Evolutionary conservation across 2,113 vertebrate species (phyloP).

Genomic region (Rhineura floridana): DNA sequence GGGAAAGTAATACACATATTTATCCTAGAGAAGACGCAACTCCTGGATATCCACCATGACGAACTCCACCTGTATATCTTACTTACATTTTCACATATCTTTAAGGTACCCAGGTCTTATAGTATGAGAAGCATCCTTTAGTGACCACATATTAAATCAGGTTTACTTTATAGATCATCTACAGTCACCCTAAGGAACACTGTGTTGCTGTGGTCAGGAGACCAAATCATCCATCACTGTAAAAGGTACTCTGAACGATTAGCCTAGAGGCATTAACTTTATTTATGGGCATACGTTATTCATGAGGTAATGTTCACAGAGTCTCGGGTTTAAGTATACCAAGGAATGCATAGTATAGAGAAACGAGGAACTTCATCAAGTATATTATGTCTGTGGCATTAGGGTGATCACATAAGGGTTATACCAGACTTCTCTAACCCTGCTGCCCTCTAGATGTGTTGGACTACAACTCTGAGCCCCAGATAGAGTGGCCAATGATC

Average conservation of each 20-base stretch:
- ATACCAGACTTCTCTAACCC: background rate
- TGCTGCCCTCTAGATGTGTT: background rate
- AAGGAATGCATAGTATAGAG: background rate
- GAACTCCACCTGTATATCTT: too few relatives aligned
- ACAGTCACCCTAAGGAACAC: background rate
- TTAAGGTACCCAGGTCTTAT: background rate
- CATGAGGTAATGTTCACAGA: conserved; percentile 20
- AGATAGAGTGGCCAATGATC: too few relatives aligned
- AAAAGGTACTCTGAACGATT: conserved; percentile 14
- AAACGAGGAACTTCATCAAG: background rate
- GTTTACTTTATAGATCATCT: conserved; percentile 7
- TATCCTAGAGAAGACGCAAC: background rate
- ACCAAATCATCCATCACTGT: background rate
- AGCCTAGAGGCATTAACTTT: conserved; percentile 19
- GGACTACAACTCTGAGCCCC: background rate
- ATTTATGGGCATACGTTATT: conserved; percentile 8
- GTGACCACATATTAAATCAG: background rate
- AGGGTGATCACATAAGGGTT: background rate
- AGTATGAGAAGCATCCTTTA: background rate
- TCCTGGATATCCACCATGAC: too few relatives aligned
- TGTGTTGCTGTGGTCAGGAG: background rate
- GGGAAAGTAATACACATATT: background rate
- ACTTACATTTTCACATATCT: background rate
- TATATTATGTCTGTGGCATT: background rate
- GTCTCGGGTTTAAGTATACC: background rate